phyloP scores from a whole-genome alignment of 2,888 invertebrate genomes.

The Minunthozetes semirufus region DNA sequence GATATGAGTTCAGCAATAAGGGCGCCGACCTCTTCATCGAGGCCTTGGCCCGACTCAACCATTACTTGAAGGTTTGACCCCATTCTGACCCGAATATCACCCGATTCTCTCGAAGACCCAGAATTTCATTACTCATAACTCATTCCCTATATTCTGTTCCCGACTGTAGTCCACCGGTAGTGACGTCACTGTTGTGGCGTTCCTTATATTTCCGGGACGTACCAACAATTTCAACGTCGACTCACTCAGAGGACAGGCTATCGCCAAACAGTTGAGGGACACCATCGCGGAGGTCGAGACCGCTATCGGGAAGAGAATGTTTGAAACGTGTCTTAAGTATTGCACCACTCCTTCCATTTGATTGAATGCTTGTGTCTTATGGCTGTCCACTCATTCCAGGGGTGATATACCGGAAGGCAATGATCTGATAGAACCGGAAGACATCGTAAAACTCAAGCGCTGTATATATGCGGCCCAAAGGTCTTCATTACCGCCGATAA shows the following conservation, averaged over 20 bases:
- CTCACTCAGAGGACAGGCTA: slow-evolving; percentile 91
- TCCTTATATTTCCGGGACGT: slow-evolving; percentile 93
- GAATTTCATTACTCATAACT: too few relatives aligned
- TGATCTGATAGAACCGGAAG: slow-evolving; percentile 74
- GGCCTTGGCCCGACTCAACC: slow-evolving; percentile 85
- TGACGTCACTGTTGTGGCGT: slow-evolving; percentile 91
- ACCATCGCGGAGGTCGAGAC: slow-evolving; percentile 86
- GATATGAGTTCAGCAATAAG: slow-evolving; percentile 97
- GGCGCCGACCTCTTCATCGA: slow-evolving; percentile 99
- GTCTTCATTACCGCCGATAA: slow-evolving; percentile 80
- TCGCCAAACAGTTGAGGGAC: slow-evolving; percentile 88
- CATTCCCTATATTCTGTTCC: too few relatives aligned
- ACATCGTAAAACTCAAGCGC: slow-evolving; percentile 87
- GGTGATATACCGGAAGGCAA: slow-evolving; percentile 78
- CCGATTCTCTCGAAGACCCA: too few relatives aligned
- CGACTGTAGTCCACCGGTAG: slow-evolving; percentile 62
- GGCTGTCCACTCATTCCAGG: slow-evolving; percentile 50
- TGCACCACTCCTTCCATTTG: too few relatives aligned
- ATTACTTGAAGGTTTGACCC: slow-evolving; percentile 72
- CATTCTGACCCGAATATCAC: too few relatives aligned
- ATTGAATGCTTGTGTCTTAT: too few relatives aligned
- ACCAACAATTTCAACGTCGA: slow-evolving; percentile 99
- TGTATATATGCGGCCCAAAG: slow-evolving; percentile 78
- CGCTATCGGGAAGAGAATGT: slow-evolving; percentile 86
- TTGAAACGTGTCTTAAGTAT: slow-evolving; percentile 58